A percentile compares a stretch with the other conserved stretches of the same genome.
Conservation (phyloP, 2,888 invertebrate genomes). For the Spatulosminthurus flaviceps region DNA sequence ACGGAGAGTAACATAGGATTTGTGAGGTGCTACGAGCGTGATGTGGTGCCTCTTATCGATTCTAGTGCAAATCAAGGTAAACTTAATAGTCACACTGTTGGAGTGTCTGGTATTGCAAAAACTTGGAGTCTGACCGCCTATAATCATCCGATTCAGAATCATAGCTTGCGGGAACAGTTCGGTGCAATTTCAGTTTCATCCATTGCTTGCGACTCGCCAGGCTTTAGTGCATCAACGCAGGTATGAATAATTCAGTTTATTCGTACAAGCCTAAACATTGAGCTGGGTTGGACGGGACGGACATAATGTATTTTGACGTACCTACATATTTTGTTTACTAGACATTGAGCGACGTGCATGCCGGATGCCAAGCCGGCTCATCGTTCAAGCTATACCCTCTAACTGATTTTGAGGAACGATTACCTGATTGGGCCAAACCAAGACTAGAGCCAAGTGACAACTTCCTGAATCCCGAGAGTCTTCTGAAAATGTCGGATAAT, state of each 20-base stretch:
- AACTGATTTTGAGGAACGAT: not conserved
- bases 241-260: not conserved
- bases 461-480: constrained; percentile 10
- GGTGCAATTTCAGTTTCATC: not conserved
- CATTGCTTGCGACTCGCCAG: not conserved
- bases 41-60: not conserved
- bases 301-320: too few species aligned
- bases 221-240: constrained; percentile 20
- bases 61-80: not conserved
- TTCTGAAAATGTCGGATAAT: constrained; percentile 22
- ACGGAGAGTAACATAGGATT: not conserved
- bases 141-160: not conserved
- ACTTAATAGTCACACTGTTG: not conserved
- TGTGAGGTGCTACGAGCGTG: not conserved
- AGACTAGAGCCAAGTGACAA: not conserved
- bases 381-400: not conserved
- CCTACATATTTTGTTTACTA: too few species aligned
- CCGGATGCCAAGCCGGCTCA: not conserved
- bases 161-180: not conserved
- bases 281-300: too few species aligned
- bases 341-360: not conserved
- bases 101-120: constrained; percentile 31
- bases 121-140: constrained; percentile 30
- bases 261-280: too few species aligned
- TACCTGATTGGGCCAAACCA: not conserved